Conservation (phyloP, 2,113 vertebrate species). For the Pyxicephalus adspersus region DNA sequence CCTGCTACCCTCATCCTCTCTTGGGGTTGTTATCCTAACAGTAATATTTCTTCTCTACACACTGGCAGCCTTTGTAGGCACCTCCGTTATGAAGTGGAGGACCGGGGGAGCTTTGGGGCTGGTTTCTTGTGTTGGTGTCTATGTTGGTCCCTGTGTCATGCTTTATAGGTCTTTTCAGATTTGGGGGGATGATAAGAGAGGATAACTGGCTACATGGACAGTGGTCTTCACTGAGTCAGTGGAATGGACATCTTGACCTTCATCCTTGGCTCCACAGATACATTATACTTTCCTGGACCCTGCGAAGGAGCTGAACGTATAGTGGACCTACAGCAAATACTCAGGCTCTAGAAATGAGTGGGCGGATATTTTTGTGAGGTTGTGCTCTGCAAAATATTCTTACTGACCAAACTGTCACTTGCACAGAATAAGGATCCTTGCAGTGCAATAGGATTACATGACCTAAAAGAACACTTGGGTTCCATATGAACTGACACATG, state of each 20-base stretch:
- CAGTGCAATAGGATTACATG: no score
- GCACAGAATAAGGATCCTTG: no score
- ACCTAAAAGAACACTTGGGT: no score
- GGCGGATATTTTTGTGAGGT: not conserved
- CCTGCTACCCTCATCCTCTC: slow-evolving; percentile 23
- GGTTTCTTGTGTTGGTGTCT: slow-evolving; percentile 55
- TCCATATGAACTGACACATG: no score
- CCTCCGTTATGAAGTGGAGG: not conserved
- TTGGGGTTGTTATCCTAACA: slow-evolving; percentile 9
- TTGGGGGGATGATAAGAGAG: slow-evolving; percentile 6
- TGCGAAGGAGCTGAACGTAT: not conserved
- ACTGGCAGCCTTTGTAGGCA: not conserved
- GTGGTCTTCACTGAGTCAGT: not conserved
- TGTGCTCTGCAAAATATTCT: not conserved
- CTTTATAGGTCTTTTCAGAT: slow-evolving; percentile 36
- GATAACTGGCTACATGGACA: not conserved
- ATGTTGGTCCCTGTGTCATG: slow-evolving; percentile 51
- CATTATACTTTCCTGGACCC: not conserved
- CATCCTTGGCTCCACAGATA: not conserved
- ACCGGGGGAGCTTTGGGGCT: slow-evolving; percentile 31
- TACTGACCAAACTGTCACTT: not conserved
- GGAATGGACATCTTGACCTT: not conserved
- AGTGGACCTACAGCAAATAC: not conserved
- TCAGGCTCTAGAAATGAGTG: slow-evolving; percentile 16
- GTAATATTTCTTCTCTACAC: not conserved